phyloP scores from a whole-genome alignment of 2,797 vertebrate species.

The Bovichtus diacanthus region DNA sequence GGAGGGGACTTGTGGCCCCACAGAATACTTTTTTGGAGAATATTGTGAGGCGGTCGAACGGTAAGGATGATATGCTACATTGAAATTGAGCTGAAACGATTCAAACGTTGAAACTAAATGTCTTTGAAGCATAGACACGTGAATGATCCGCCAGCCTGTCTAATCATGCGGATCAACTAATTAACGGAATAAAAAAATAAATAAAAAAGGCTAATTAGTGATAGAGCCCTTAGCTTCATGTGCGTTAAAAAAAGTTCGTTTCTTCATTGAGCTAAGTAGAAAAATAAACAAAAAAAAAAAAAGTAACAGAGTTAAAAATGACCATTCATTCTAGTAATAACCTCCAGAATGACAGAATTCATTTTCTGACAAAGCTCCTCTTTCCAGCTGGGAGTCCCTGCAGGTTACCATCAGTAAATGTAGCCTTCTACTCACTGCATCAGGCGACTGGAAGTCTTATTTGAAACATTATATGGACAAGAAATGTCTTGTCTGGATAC shows the following conservation, averaged over 20 bases:
- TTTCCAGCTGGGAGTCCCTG: constrained; percentile 9
- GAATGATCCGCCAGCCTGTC: background rate
- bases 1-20: constrained; percentile 97
- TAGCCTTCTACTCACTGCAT: constrained; percentile 46
- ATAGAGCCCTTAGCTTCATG: background rate
- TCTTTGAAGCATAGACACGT: background rate
- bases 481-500: background rate
- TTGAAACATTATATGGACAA: constrained; percentile 24
- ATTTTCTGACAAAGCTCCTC: background rate
- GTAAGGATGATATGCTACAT: constrained; percentile 80
- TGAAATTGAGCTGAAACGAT: background rate
- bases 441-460: constrained; percentile 35
- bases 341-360: background rate
- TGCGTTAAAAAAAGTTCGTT: constrained; percentile 8
- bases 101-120: background rate
- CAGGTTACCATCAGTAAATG: constrained; percentile 22
- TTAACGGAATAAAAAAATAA: background rate
- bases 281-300: background rate
- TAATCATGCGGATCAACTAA: constrained; percentile 16
- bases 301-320: background rate
- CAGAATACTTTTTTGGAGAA: constrained; percentile 99
- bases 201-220: constrained; percentile 11
- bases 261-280: background rate
- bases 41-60: constrained; percentile 96
- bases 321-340: background rate